A percentile compares a stretch with the other conserved stretches of the same genome.
These are phyloP conservation scores for Saguinus imperator DNA, from an alignment of 2,113 vertebrate genomes.

Conservation along the genomic window DNA sequence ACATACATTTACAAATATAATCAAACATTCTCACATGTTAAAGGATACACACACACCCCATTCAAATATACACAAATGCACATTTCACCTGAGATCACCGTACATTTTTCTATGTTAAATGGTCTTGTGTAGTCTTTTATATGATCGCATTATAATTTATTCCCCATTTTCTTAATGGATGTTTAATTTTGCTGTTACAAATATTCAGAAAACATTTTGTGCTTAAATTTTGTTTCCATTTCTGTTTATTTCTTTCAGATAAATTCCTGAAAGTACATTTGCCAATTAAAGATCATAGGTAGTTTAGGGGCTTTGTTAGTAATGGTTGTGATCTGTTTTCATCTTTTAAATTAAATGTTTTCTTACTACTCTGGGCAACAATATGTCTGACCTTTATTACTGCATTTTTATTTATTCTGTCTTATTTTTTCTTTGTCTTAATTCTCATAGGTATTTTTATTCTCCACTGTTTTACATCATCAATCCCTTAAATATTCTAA, in stretches of 20 bases:
- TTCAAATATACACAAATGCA: neutral
- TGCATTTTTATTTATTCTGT: neutral
- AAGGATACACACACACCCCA: neutral
- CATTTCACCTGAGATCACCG: neutral
- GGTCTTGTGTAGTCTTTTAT: neutral
- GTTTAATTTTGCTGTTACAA: neutral
- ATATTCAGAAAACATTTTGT: neutral
- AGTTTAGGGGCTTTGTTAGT: neutral
- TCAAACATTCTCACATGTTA: neutral
- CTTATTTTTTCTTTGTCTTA: neutral
- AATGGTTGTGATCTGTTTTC: neutral
- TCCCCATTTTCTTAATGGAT: neutral
- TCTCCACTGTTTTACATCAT: neutral
- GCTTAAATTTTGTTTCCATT: conserved; percentile 7
- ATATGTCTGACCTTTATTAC: neutral
- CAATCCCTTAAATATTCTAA: neutral
- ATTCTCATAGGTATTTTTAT: neutral
- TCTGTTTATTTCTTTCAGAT: neutral
- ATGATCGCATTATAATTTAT: neutral
- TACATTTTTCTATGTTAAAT: neutral
- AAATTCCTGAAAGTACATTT: neutral
- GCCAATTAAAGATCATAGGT: neutral
- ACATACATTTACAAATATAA: neutral
- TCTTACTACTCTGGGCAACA: neutral
- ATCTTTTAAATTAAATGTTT: neutral